These are phyloP conservation scores for Microtus agrestis DNA, from an alignment of 2,797 vertebrate species.

Conservation along the genomic window DNA sequence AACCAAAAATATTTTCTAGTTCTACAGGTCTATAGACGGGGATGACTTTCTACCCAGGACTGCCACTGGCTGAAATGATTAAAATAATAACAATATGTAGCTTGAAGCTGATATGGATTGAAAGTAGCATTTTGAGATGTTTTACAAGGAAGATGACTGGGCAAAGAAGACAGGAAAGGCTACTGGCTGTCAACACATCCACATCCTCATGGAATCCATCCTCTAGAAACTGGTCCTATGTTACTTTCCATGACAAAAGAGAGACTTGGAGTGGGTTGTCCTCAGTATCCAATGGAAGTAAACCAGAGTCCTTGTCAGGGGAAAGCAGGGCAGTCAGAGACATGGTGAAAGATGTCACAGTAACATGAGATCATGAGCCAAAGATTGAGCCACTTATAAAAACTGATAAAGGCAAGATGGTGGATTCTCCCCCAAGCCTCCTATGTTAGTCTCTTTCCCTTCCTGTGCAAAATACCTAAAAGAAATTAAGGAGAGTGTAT, in stretches of 20 bases:
- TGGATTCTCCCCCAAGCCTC: background rate
- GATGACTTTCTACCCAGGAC: background rate
- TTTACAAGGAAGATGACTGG: background rate
- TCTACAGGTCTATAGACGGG: background rate
- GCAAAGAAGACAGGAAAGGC: background rate
- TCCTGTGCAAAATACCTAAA: background rate
- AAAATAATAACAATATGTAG: background rate
- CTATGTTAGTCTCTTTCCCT: background rate
- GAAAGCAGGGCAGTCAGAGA: background rate
- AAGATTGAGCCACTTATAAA: background rate
- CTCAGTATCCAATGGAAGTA: background rate
- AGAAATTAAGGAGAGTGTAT: background rate
- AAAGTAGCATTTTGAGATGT: background rate
- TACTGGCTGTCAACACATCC: background rate
- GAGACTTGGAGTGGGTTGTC: background rate
- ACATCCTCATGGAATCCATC: background rate
- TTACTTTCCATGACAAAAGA: background rate
- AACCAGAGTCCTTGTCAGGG: background rate
- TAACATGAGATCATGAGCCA: background rate
- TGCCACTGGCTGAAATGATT: background rate
- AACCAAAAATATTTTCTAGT: background rate
- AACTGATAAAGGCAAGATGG: background rate
- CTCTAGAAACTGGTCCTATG: background rate
- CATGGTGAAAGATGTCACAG: background rate
- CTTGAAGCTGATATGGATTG: conserved; percentile 13